These are phyloP conservation scores for Hyperoodon ampullatus DNA, from an alignment of 2,113 vertebrate species.

Conservation along the genomic window DNA sequence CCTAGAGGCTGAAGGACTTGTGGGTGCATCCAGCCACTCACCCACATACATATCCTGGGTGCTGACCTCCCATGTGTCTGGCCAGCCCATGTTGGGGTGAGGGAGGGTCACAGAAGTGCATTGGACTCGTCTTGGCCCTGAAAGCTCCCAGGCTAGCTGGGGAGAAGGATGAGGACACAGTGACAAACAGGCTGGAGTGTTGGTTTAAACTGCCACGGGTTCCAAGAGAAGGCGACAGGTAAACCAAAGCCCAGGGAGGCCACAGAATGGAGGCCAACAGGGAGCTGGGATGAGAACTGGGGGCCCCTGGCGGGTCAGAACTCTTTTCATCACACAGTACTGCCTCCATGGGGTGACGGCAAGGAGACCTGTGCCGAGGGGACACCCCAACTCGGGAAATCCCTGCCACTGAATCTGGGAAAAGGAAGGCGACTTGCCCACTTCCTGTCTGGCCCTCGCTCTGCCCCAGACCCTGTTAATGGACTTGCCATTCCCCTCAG, in stretches of 20 bases:
- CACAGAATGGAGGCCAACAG: fast-evolving
- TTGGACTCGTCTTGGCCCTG: fast-evolving
- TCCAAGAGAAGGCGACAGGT: neutral
- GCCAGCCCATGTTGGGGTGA: neutral
- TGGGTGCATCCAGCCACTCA: neutral
- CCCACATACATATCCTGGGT: neutral
- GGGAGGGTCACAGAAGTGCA: neutral
- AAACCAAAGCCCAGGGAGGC: neutral
- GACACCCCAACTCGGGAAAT: neutral
- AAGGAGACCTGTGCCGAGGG: neutral
- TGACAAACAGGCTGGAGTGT: neutral
- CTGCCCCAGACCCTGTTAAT: neutral
- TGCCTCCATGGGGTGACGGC: fast-evolving
- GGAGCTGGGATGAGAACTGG: neutral
- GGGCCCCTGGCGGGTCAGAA: neutral
- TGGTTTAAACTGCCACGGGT: neutral
- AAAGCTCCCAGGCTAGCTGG: neutral
- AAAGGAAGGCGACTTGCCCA: neutral
- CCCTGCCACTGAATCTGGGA: neutral
- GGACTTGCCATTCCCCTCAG: neutral
- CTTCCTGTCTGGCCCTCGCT: neutral
- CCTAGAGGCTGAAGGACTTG: neutral
- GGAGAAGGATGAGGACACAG: neutral
- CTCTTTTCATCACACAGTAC: neutral
- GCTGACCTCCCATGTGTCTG: neutral